Evolutionary conservation across 2,797 vertebrate genomes (phyloP).

Genomic region (Enteromius treurensis): DNA sequence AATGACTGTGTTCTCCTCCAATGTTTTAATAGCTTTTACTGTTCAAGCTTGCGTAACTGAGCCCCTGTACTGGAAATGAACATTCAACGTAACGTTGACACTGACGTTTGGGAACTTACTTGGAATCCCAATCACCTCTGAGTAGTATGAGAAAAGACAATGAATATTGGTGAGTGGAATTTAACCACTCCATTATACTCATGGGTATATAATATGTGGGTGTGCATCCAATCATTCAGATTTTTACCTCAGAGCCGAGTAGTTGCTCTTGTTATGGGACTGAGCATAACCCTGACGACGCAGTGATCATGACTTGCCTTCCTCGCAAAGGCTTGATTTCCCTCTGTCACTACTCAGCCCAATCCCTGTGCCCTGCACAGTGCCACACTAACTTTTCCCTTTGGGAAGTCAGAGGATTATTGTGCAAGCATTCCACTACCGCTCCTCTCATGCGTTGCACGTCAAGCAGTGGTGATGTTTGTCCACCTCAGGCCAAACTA

Average conservation of each 20-base stretch:
- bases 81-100: neutral
- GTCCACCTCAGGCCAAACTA: no score
- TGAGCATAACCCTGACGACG: neutral
- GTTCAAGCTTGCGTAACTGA: slow-evolving; percentile 7
- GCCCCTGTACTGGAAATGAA: neutral
- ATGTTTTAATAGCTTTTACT: slow-evolving; percentile 51
- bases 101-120: neutral
- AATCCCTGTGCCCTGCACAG: neutral
- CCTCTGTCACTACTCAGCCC: neutral
- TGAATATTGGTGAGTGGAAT: neutral
- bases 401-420: neutral
- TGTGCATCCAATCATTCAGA: neutral
- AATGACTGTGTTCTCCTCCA: slow-evolving; percentile 45
- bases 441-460: no score
- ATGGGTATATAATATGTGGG: neutral
- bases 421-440: neutral
- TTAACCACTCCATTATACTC: neutral
- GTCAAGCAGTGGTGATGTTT: no score
- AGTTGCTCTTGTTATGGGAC: neutral
- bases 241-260: neutral
- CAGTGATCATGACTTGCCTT: neutral
- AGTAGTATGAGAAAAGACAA: neutral
- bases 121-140: neutral
- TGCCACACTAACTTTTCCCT: neutral
- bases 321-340: neutral